Conservation (phyloP, 2,797 vertebrate genomes). For the Sebastes matsubarae region DNA sequence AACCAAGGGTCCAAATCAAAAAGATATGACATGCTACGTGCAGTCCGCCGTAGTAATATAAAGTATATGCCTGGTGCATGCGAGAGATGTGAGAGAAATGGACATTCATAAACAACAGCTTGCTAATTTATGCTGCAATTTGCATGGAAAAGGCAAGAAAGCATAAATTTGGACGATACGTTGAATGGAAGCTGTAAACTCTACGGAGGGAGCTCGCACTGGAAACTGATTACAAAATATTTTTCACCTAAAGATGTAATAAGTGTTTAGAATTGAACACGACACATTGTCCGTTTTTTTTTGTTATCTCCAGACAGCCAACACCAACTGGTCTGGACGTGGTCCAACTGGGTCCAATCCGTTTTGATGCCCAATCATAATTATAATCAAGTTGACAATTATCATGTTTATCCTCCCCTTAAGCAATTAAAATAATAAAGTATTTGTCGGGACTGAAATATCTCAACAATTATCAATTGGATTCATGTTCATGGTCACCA, state of each 20-base stretch:
- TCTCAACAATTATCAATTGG: neutral
- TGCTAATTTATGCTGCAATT: neutral
- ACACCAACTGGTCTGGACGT: neutral
- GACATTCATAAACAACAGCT: neutral
- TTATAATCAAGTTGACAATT: neutral
- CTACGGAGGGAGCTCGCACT: fast-evolving
- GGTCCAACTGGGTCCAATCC: neutral
- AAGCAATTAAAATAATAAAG: neutral
- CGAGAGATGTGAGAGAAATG: neutral
- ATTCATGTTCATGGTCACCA: neutral
- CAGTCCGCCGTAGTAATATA: too few species aligned
- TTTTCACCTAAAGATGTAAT: neutral
- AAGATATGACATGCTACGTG: too few species aligned
- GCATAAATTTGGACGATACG: neutral
- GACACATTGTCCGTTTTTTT: neutral
- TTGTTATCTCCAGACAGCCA: neutral
- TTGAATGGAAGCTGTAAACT: neutral
- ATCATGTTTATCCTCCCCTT: neutral
- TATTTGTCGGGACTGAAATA: neutral
- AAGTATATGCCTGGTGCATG: too few species aligned
- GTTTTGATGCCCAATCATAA: neutral
- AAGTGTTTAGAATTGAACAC: neutral
- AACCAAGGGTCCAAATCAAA: fast-evolving
- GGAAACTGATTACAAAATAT: neutral
- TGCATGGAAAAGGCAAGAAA: neutral